Evolutionary conservation across 1,140 invertebrate genomes (phyloP).

Genomic region (Melanaphis sacchari): DNA sequence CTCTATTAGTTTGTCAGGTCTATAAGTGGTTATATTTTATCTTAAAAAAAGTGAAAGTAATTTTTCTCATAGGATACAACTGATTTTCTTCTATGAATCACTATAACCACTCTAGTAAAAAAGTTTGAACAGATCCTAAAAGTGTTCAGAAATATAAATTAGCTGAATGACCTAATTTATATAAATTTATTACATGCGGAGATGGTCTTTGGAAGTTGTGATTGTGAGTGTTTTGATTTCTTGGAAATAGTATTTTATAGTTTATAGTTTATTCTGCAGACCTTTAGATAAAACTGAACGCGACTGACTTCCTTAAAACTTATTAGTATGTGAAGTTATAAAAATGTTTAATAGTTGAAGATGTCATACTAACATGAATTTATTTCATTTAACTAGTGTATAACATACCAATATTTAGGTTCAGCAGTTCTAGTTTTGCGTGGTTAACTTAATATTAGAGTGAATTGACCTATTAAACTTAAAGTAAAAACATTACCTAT

Average conservation of each 20-base stretch:
- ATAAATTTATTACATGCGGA: background rate
- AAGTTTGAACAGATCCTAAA: conserved; percentile 16
- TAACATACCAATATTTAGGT: too few species aligned
- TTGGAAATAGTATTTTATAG: background rate
- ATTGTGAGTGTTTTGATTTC: background rate
- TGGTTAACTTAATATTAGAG: too few species aligned
- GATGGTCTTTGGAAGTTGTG: background rate
- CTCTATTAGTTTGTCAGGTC: background rate
- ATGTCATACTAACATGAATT: too few species aligned
- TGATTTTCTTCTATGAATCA: conserved; percentile 17
- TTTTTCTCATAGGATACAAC: background rate
- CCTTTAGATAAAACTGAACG: background rate
- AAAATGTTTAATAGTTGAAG: background rate
- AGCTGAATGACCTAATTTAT: background rate
- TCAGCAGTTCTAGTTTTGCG: too few species aligned
- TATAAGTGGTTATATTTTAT: conserved; percentile 18
- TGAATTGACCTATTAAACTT: too few species aligned
- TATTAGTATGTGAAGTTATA: background rate
- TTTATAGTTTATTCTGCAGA: background rate
- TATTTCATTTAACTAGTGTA: too few species aligned
- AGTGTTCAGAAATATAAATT: conserved; percentile 9
- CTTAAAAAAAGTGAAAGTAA: background rate
- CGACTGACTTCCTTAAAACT: background rate
- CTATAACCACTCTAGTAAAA: conserved; percentile 21
- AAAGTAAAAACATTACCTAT: too few species aligned